Evolutionary conservation across 2,888 invertebrate species (phyloP).

Genomic region (Masnerella sp.): DNA sequence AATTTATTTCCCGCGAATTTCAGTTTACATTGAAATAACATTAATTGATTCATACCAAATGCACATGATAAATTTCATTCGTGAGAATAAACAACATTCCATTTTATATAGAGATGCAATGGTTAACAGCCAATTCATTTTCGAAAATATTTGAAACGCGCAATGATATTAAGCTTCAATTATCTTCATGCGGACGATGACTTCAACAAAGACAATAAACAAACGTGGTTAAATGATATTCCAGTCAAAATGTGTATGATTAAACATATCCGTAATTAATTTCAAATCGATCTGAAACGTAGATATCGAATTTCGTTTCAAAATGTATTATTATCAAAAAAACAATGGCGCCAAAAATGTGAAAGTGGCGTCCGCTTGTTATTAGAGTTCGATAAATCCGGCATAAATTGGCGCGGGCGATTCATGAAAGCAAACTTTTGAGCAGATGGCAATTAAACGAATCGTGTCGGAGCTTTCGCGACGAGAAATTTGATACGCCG

Average conservation of each 20-base stretch:
- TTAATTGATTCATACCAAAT: no score
- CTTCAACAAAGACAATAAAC: neutral
- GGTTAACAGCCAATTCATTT: no score
- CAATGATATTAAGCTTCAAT: neutral
- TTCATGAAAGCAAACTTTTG: conserved; percentile 6
- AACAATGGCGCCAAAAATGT: neutral
- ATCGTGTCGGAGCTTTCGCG: neutral
- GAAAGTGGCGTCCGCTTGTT: neutral
- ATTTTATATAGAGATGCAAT: no score
- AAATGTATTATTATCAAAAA: conserved; percentile 1
- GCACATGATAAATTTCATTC: no score
- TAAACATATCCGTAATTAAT: neutral
- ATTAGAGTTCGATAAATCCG: conserved; percentile 1
- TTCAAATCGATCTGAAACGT: neutral
- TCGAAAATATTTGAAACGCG: neutral
- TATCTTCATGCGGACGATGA: neutral
- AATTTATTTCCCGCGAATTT: no score
- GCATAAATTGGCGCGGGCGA: neutral
- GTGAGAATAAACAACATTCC: no score
- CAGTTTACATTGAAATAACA: no score
- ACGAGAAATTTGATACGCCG: conserved; percentile 22
- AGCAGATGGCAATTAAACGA: conserved; percentile 19
- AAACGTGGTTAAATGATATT: neutral
- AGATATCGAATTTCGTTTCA: neutral
- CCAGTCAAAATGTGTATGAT: neutral